phyloP scores from a whole-genome alignment of 2,797 vertebrate genomes.

The Oreortyx pictus region DNA sequence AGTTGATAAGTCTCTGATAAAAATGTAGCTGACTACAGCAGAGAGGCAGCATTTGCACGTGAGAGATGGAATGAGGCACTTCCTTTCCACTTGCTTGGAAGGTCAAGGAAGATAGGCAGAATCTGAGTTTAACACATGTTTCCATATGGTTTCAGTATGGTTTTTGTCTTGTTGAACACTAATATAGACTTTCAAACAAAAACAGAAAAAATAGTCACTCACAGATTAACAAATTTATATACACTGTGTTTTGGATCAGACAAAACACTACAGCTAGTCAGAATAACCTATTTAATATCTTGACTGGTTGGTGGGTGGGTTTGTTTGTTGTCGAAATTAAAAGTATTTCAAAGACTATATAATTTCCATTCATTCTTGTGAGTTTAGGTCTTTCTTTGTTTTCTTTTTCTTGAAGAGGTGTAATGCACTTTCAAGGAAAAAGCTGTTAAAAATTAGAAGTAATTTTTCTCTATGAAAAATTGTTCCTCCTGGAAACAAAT shows the following conservation, averaged over 20 bases:
- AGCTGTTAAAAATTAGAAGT: background rate
- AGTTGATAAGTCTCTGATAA: conserved; percentile 45
- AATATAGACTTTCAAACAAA: background rate
- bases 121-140: background rate
- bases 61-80: background rate
- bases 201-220: background rate
- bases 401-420: background rate
- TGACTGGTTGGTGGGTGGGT: background rate
- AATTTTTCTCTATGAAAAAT: background rate
- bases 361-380: background rate
- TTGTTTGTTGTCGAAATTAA: background rate
- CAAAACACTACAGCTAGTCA: background rate
- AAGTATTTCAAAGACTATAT: background rate
- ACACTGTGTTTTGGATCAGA: background rate
- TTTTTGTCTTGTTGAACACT: background rate
- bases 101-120: background rate
- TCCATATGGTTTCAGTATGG: accelerated
- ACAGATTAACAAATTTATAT: background rate
- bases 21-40: conserved; percentile 44
- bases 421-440: background rate
- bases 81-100: background rate
- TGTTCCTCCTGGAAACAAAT: background rate
- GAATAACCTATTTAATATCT: background rate
- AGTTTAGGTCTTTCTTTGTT: background rate
- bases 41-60: background rate